These are phyloP conservation scores for Lamellibrachia luymesi DNA, from an alignment of 1,140 invertebrate species.

Conservation along the genomic window DNA sequence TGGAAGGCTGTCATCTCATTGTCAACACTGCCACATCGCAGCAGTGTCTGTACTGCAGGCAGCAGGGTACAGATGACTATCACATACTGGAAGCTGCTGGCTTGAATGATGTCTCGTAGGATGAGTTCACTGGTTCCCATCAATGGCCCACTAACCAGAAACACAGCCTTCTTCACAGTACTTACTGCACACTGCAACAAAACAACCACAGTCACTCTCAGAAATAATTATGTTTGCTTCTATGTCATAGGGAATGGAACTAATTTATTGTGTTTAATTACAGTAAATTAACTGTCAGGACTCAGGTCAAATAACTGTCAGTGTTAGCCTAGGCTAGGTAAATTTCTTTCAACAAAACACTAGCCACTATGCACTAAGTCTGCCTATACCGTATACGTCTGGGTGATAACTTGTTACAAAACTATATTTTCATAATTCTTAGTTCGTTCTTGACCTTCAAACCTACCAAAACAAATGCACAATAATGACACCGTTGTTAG, in stretches of 20 bases:
- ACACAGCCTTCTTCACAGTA: slow-evolving; percentile 61
- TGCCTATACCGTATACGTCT: no score
- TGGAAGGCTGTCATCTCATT: slow-evolving; percentile 50
- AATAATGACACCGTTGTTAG: no score
- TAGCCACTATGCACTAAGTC: no score
- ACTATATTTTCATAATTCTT: no score
- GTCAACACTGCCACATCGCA: slow-evolving; percentile 32
- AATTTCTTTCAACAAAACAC: no score
- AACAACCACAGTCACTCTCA: not conserved
- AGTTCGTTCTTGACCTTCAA: no score
- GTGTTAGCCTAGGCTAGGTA: no score
- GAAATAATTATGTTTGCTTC: not conserved
- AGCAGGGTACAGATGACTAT: slow-evolving; percentile 61
- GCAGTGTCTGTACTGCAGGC: slow-evolving; percentile 51
- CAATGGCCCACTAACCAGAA: slow-evolving; percentile 61
- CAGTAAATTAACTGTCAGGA: not conserved
- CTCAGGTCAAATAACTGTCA: no score
- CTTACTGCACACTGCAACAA: not conserved
- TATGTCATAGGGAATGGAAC: not conserved
- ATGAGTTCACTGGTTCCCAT: slow-evolving; percentile 58
- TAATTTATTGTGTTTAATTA: not conserved
- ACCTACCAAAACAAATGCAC: no score
- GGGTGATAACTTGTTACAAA: no score
- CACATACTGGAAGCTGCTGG: slow-evolving; percentile 63
- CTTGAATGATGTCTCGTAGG: slow-evolving; percentile 60